Base-by-base conservation (phyloP, 2,113 vertebrate species). In the Trochalopteron elliotii region DNA sequence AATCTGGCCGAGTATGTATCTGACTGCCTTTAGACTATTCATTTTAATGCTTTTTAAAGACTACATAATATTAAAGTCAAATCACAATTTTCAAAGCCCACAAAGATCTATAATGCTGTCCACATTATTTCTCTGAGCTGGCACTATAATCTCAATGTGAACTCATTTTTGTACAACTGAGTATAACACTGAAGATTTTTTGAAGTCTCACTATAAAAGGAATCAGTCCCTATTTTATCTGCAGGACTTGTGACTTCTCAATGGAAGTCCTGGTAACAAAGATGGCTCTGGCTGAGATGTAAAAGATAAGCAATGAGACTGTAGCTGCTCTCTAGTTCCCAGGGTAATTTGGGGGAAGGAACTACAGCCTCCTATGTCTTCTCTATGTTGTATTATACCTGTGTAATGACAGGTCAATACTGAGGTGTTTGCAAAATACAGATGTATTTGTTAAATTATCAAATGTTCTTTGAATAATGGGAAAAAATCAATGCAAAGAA, bases 31-130 rank as follows among this genome's bases (percentile, higher is more conserved):
- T 83, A 87, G 71, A 89, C 55, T 93, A 79, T 81, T 83, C 27
- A 53, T 92, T 91, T 70, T 59, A 91, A 87, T 75, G 27, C 45
- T 5, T 93, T 96, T 91, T 91, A 86, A 60, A 74, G 69, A 40
- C 18, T 53, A 35, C 21, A 31, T 50, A 33, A 35, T 75, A 77
- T 59, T 52, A 76, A 12, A 71, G 92, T 71, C 76, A 88, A 89
- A 47, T 84, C 74, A 90, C 52, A 90, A 82, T 94, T 97, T 91
- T 85, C 95, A 93, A 95, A 82, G 80, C n/a, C 56, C 65, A 68
- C 44, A 82, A 39, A 74, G 72, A 77, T 45, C 80, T 81, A 70
- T 88, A 89, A 31, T 75, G 77, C 59, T 84, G 83, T 65, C 68
- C 63, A 74, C 87, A 56, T 89, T 74, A 61, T 77, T 50, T 52